Evolutionary conservation across 2,113 vertebrate genomes (phyloP).

Genomic region (Heterotis niloticus): DNA sequence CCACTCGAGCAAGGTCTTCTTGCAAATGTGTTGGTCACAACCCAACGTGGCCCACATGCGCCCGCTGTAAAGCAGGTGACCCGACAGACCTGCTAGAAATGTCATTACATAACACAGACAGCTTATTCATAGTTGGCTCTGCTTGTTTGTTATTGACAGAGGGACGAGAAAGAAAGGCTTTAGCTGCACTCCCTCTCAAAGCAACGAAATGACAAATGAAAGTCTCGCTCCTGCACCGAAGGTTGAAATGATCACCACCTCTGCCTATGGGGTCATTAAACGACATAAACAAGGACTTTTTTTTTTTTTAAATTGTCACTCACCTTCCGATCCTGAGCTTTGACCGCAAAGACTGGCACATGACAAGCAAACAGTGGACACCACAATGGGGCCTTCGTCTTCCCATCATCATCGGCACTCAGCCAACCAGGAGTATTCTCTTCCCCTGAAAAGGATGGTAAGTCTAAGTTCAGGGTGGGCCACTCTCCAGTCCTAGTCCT

Average conservation of each 20-base stretch:
- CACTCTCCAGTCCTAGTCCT: no score
- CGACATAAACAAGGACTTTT: not conserved
- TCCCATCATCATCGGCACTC: constrained; percentile 80
- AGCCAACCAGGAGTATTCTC: constrained; percentile 92
- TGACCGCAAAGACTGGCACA: constrained; percentile 76
- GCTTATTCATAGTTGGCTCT: not conserved
- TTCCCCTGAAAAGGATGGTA: constrained; percentile 64
- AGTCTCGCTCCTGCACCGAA: not conserved
- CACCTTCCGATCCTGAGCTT: constrained; percentile 68
- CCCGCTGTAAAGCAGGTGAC: not conserved
- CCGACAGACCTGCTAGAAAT: not conserved
- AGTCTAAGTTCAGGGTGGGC: no score
- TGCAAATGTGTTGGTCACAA: constrained; percentile 38
- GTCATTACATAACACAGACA: not conserved
- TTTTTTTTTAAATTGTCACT: constrained; percentile 15
- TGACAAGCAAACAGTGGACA: constrained; percentile 80
- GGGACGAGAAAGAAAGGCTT: not conserved
- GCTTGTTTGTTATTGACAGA: not conserved
- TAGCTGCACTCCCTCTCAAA: no score
- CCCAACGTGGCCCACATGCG: not conserved
- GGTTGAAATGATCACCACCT: not conserved
- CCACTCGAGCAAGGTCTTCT: constrained; percentile 46
- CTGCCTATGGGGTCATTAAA: not conserved
- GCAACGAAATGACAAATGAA: no score
- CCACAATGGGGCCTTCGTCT: constrained; percentile 74